Evolutionary conservation across 2,888 invertebrate species (phyloP), one percentile per base, ranked within the genome.

Genomic region (Macrophya alboannulata): DNA sequence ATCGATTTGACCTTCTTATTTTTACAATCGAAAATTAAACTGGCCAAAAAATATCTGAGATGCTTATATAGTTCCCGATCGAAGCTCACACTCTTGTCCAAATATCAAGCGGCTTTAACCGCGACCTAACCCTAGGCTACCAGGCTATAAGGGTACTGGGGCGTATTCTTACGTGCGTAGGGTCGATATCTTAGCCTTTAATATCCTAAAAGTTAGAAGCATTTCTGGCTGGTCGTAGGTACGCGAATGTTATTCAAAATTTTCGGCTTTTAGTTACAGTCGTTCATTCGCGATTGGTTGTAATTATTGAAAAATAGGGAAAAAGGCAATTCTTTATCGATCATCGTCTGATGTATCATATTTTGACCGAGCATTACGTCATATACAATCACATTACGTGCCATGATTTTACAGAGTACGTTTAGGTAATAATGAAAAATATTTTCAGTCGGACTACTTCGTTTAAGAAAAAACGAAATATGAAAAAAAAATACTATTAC

Each of bases 111-210:
- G 48, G 83, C 62, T 68, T 21, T 48, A 48, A 65, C 71, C 45
- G 51, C 83, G 83, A 59, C 83, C 51, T 68, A 83, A 83, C 4
- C 21, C 81, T n/a, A 40, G 37, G 68, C 68, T 62, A 59, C 55
- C 68, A 31, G 83, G 83, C 43, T 48, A 51, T 71, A 51, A 71
- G 83, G 71, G 45, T 25, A 31, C 45, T 37, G 82, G 82, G 82
- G 82, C 68, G 83, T 83, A 83, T 83, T 83, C 68, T 83, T 71
- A 83, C 83, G 83, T 68, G 83, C 83, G 71, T 83, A 62, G 83
- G 83, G 51, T 83, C 83, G 83, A 83, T 83, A 83, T 68, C 83
- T 83, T 83, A 68, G 17, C 83, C 83, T 59, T 31, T 83, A 71
- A 83, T 83, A 83, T 83, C 83, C 68, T 51, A 48, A 65, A 71